phyloP scores from a whole-genome alignment of 2,888 invertebrate species.

The Dryomyza anilis region DNA sequence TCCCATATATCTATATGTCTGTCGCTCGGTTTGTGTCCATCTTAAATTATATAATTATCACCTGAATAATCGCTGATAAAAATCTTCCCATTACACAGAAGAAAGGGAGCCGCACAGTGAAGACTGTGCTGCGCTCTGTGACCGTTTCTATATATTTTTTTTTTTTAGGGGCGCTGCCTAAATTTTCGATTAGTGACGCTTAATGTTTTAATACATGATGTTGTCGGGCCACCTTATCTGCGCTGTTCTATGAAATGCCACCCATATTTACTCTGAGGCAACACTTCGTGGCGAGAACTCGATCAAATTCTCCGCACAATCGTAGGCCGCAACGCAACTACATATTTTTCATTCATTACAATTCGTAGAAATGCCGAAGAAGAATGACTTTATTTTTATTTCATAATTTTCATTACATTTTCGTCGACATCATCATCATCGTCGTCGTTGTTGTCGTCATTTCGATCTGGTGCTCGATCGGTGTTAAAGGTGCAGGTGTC shows the following conservation, averaged over 20 bases:
- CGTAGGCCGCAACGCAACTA: neutral
- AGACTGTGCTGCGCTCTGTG: neutral
- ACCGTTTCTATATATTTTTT: neutral
- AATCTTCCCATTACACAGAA: slow-evolving; percentile 41
- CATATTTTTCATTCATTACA: slow-evolving; percentile 3
- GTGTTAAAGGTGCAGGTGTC: neutral
- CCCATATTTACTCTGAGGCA: slow-evolving; percentile 17
- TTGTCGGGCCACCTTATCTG: neutral
- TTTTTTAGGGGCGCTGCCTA: slow-evolving; percentile 41
- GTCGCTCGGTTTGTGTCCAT: slow-evolving; percentile 47
- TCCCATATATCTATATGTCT: slow-evolving; percentile 18
- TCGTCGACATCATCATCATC: neutral
- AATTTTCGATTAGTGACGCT: slow-evolving; percentile 58
- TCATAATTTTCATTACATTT: neutral
- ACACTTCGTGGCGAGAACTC: neutral
- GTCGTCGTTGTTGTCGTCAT: neutral
- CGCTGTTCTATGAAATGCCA: slow-evolving; percentile 30
- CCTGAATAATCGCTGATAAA: slow-evolving; percentile 52
- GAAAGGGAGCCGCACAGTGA: slow-evolving; percentile 17
- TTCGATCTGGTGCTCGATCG: neutral
- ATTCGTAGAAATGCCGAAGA: slow-evolving; percentile 8
- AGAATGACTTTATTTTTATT: neutral
- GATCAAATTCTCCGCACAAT: neutral
- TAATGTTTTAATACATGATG: slow-evolving; percentile 51
- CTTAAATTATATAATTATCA: slow-evolving; percentile 58